Evolutionary conservation across 1,140 invertebrate genomes (phyloP).

Genomic region (Mya arenaria): DNA sequence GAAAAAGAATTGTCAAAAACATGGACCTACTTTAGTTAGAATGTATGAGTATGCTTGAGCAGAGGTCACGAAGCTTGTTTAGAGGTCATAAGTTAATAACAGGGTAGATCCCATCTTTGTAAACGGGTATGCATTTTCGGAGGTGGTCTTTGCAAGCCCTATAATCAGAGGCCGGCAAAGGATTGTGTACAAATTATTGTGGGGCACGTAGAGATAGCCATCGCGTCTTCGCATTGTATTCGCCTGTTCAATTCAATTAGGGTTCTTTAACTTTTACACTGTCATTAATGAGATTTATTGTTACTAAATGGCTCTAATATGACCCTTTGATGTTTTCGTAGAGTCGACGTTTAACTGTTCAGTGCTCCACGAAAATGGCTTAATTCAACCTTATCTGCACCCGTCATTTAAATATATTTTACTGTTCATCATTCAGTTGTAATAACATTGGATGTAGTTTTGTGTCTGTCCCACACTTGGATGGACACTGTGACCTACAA

Average conservation of each 20-base stretch:
- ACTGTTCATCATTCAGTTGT: too few relatives aligned
- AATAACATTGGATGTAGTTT: too few relatives aligned
- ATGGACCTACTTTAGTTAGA: too few relatives aligned
- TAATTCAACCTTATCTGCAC: too few relatives aligned
- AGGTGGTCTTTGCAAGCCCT: constrained; percentile 24
- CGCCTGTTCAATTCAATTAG: constrained; percentile 35
- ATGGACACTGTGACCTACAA: too few relatives aligned
- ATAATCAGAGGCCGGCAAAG: constrained; percentile 20
- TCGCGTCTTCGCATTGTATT: constrained; percentile 32
- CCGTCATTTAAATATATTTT: too few relatives aligned
- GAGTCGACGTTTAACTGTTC: too few relatives aligned
- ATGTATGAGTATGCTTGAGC: not conserved
- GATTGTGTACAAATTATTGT: constrained; percentile 43
- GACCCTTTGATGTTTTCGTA: constrained; percentile 33
- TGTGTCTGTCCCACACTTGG: too few relatives aligned
- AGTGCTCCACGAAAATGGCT: too few relatives aligned
- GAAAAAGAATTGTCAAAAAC: too few relatives aligned
- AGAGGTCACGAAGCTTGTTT: constrained; percentile 33
- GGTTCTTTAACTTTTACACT: not conserved
- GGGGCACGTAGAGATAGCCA: constrained; percentile 46
- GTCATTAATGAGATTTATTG: constrained; percentile 32
- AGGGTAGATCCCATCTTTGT: not conserved
- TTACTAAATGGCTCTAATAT: constrained; percentile 27
- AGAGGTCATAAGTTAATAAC: constrained; percentile 32
- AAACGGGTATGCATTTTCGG: constrained; percentile 10